Evolutionary conservation across 2,797 vertebrate genomes (phyloP), one percentile per base, ranked within the genome.

Genomic region (Odontamblyopus lacepedii): DNA sequence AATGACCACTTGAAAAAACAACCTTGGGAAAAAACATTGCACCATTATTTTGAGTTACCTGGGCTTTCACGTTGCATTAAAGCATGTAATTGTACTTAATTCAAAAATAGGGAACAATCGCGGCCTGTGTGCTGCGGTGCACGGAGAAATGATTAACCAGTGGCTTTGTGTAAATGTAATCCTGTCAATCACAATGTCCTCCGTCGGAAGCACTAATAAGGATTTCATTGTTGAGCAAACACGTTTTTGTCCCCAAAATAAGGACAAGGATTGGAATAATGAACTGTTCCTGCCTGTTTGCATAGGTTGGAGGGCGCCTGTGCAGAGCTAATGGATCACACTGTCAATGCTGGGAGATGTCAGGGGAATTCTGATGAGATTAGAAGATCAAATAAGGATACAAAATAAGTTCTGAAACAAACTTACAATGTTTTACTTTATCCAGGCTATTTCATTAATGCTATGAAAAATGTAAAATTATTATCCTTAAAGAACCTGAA

Each of bases 221-320:
- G 76, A 87, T 90, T 84, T 88, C 84, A 91, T 92, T 93, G 85
- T 92, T 92, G 84, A 81, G 85, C 87, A 92, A 91, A 92, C 88
- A 90, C 8, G 73, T 88, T 85, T 85, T 81, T 78, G 75, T 48
- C 73, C 67, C 32, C 74, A 87, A 90, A 44, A 84, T 82, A 85
- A 87, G 81, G 87, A 84, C 82, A 82, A 68, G 82, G 79, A 89
- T 89, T 88, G 85, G 81, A 84, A 85, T 85, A 82, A 88, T 85
- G 73, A 88, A 87, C 69, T 66, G 78, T 78, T 81, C 50, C 23
- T 71, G 32, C 76, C 83, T 73, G 75, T 89, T 86, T 87, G 72
- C 78, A 81, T 77, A 27, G 27, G 73, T 29, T 73, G 62, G 77
- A 82, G 74, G 82, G 65, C 59, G 55, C n/a, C 29, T 78, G 77